Conservation (phyloP, 2,888 invertebrate genomes). For the Drosophila falleni region DNA sequence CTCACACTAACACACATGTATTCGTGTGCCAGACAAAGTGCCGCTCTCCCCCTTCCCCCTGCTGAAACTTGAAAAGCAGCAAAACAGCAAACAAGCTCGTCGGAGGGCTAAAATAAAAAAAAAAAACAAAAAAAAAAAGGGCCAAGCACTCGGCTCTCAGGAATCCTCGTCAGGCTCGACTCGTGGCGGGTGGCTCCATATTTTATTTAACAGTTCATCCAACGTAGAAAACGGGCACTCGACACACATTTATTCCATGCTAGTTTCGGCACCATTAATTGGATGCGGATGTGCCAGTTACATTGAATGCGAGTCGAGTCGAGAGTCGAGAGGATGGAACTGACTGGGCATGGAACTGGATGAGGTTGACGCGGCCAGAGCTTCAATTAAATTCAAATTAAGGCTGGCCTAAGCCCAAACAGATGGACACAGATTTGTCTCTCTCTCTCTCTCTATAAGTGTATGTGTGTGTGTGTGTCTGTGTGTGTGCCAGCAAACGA, state of each 20-base stretch:
- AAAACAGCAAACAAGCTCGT: conserved; percentile 65
- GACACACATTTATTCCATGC: conserved; percentile 76
- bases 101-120: conserved; percentile 47
- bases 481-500: conserved; percentile 49
- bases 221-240: conserved; percentile 61
- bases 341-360: no score
- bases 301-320: conserved; percentile 39
- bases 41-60: background rate
- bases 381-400: conserved; percentile 81
- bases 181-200: conserved; percentile 59
- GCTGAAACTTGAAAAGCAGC: conserved; percentile 43
- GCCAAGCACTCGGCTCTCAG: conserved; percentile 57
- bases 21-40: conserved; percentile 14
- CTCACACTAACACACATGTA: conserved; percentile 5
- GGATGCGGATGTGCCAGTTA: conserved; percentile 80
- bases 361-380: conserved; percentile 37
- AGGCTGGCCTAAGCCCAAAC: conserved; percentile 69
- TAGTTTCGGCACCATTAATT: conserved; percentile 77
- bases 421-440: conserved; percentile 66
- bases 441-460: conserved; percentile 11
- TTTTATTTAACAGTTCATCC: conserved; percentile 73
- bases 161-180: conserved; percentile 28
- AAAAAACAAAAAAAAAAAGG: conserved; percentile 70
- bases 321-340: background rate
- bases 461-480: conserved; percentile 6